Base-by-base conservation (phyloP, 2,888 invertebrate genomes). In the Apodemia zela region DNA sequence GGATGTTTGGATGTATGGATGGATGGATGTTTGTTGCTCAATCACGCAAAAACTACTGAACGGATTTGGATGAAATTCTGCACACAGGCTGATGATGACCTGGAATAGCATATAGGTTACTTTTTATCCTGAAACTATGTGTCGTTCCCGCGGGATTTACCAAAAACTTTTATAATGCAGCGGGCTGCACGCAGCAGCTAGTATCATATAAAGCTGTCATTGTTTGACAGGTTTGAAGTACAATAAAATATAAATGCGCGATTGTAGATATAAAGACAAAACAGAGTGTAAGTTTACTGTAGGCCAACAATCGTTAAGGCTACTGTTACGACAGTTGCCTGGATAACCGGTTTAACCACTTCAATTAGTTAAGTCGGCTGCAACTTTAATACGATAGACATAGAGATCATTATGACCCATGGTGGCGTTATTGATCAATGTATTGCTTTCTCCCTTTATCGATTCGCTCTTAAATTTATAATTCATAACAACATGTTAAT, bases 281-380 rank as follows among this genome's bases (percentile, higher is more conserved):
- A 79, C 81, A 77, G 79, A 81, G 76, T 74, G 79, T 79, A 79
- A 80, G 80, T 83, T 85, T 86, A 87, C 84, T 81, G 80, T 80
- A 79, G 76, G 72, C 77, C 80, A 80, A 86, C 85, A 84, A 83
- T 85, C 85, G 83, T 83, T 78, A 79, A 80, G 76, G 87, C 89
- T 89, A 88, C 90, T 85, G 89, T 87, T 84, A 82, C 81, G 77
- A 75, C 75, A 79, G 74, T 73, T 75, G 25, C 57, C 57, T 29
- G 72, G 73, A 70, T 71, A 82, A 89, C 89, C 87, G 87, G 89
- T 90, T 79, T 72, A 72, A 76, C 83, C 73, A 74, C 84, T 82
- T 76, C 75, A 78, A 75, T 79, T 84, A 78, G 82, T 76, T 81
- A 80, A 81, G 81, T 81, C 81, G 77, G 77, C 66, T 77, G 77